These are phyloP conservation scores for Cervus canadensis DNA, from an alignment of 2,113 vertebrate genomes.

Conservation along the genomic window DNA sequence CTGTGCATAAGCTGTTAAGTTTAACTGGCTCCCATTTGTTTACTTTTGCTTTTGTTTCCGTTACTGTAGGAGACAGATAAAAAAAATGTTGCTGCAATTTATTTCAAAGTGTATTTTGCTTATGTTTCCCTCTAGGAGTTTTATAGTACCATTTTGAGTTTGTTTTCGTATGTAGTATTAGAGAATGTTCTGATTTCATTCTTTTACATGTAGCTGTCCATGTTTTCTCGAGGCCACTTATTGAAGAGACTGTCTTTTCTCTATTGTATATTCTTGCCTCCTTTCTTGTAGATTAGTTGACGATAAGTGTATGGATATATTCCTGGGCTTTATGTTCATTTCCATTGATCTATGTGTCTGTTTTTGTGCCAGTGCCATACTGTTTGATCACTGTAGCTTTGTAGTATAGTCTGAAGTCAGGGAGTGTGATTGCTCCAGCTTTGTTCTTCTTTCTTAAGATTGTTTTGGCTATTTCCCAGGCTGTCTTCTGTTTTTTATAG, in stretches of 20 bases:
- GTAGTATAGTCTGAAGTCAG: not conserved
- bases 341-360: not conserved
- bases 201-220: not conserved
- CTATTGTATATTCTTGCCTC: not conserved
- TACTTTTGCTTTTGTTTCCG: not conserved
- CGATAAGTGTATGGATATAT: not conserved
- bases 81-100: not conserved
- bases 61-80: not conserved
- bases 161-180: not conserved
- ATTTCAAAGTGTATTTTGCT: not conserved
- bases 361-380: not conserved
- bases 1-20: not conserved
- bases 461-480: not conserved
- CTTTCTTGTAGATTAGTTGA: not conserved
- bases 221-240: not conserved
- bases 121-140: not conserved
- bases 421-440: not conserved
- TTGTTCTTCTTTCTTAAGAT: not conserved
- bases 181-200: not conserved
- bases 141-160: not conserved
- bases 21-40: not conserved
- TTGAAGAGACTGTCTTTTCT: no score
- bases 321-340: not conserved
- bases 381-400: not conserved
- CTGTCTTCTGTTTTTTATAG: not conserved